These are phyloP conservation scores for Nicator chloris DNA, from an alignment of 2,113 vertebrate species.

Conservation along the genomic window DNA sequence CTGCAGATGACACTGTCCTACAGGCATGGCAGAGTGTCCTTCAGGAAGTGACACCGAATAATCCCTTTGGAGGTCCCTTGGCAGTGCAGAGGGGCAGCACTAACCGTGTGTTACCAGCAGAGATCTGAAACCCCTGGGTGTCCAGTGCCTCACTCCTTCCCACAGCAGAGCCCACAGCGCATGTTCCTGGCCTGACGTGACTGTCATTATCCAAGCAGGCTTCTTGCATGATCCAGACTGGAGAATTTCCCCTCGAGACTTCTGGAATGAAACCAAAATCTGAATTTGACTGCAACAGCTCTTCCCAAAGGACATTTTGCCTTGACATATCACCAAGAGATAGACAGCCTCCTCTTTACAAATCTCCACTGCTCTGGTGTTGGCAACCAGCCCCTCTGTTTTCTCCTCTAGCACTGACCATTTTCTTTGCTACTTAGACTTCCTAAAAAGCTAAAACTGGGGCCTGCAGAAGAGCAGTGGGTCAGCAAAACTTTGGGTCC, in stretches of 20 bases:
- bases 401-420: neutral
- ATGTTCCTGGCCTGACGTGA: neutral
- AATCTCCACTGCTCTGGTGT: neutral
- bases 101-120: neutral
- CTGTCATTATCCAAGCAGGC: neutral
- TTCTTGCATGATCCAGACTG: neutral
- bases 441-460: neutral
- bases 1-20: neutral
- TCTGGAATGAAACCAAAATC: neutral
- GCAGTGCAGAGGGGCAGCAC: neutral
- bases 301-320: neutral
- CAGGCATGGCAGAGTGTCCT: neutral
- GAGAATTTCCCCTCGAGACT: conserved; percentile 1
- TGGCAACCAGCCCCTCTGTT: neutral
- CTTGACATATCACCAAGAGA: neutral
- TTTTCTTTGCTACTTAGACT: neutral
- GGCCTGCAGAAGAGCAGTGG: neutral
- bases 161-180: neutral
- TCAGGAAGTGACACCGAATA: neutral
- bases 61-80: neutral
- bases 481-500: neutral
- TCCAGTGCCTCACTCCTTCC: neutral
- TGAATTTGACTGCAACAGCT: neutral
- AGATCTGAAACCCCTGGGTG: neutral
- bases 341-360: neutral